Evolutionary conservation across 2,888 invertebrate genomes (phyloP), one percentile per base, ranked within the genome.

Genomic region (Pandemis cinnamomeana): DNA sequence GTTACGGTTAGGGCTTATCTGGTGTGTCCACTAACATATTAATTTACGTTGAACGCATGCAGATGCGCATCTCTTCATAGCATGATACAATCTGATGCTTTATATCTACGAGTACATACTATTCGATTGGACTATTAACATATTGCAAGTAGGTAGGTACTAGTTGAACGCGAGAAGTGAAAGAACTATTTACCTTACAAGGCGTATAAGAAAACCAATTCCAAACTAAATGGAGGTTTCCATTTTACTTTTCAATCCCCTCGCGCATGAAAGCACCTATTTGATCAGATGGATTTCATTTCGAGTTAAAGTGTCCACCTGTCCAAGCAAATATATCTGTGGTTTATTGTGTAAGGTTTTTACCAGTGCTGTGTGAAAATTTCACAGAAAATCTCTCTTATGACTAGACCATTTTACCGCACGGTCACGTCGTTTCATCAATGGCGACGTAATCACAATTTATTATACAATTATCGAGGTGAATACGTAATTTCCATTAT

Each of bases 401-500:
- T 74, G 74, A 74, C 71, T 71, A 64, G 66, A 55, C 46, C 44
- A 61, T 67, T 71, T 67, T 71, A 71, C 64, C 46, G 71, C 67
- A 70, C 36, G 67, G 66, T 74, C 70, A 74, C 61, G 63, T 72
- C 67, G 72, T 68, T 67, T 73, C 48, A 60, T 71, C 71, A 64
- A 44, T 71, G 42, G 44, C 15, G 11, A 51, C 48, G 74, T 55
- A 62, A 74, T 74, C 70, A 74, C 64, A 71, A 74, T 74, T 70
- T 71, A 71, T 67, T 66, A 67, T 67, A 70, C 70, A 74, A 74
- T 74, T 71, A 74, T 62, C 15, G 48, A 42, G 66, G 41, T 74
- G 74, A 71, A 74, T 74, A 74, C 71, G 74, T 74, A 74, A 74
- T 74, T 74, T 67, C 67, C 67, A 73, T 72, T 75, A 62, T 75